A percentile compares a stretch with the other conserved stretches of the same genome.
These are phyloP conservation scores for Acrocephalus arundinaceus DNA, from an alignment of 2,113 vertebrate genomes.

Conservation along the genomic window DNA sequence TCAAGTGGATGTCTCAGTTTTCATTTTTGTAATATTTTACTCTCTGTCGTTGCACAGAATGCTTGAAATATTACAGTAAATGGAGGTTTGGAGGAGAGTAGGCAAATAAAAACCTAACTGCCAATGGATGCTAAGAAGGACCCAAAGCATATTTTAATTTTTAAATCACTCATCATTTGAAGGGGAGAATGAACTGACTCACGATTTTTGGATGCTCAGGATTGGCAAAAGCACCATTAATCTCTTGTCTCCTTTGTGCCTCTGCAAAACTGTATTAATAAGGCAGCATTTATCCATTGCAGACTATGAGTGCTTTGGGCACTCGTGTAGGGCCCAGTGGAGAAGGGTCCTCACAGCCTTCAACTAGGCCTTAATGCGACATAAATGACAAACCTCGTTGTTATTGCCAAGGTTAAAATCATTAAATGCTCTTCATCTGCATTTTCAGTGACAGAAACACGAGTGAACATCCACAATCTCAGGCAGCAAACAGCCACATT, in stretches of 20 bases:
- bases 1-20: neutral
- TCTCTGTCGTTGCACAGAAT: neutral
- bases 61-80: neutral
- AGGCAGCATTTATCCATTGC: neutral
- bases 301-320: neutral
- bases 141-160: neutral
- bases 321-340: neutral
- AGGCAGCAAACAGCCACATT: neutral
- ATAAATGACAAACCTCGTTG: neutral
- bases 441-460: neutral
- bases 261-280: neutral
- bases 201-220: neutral
- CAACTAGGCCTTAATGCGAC: neutral
- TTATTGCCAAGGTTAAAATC: neutral
- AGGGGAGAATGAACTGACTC: neutral
- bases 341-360: neutral
- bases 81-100: neutral
- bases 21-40: neutral
- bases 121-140: neutral
- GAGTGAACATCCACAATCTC: neutral
- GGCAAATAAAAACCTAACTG: neutral
- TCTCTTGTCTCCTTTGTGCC: neutral
- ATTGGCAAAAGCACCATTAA: neutral
- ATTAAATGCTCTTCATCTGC: neutral
- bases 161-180: neutral